Conservation (phyloP, 2,113 vertebrate genomes). For the Columbina picui region DNA sequence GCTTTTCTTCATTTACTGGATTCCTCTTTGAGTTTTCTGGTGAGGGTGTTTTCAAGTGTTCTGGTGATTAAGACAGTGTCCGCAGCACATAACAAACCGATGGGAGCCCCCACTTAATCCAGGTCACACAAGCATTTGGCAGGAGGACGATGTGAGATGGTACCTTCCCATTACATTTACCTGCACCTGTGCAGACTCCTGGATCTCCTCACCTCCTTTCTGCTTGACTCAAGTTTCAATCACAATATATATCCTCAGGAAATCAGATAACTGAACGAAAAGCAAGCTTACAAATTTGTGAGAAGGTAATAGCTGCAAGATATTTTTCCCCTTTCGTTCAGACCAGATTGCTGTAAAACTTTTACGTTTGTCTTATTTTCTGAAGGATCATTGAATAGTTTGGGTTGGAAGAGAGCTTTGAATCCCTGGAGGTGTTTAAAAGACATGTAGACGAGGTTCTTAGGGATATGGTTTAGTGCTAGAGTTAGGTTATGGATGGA, state of each 20-base stretch:
- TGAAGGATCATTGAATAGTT: background rate
- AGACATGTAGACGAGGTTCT: too few relatives aligned
- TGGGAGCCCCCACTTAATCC: background rate
- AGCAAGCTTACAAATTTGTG: background rate
- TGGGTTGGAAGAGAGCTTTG: too few relatives aligned
- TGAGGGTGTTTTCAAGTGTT: background rate
- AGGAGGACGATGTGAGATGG: background rate
- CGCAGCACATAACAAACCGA: too few relatives aligned
- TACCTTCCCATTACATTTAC: background rate
- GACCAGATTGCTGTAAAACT: background rate
- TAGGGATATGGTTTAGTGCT: too few relatives aligned
- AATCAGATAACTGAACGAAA: conserved; percentile 5
- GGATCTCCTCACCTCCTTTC: background rate
- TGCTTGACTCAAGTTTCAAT: background rate
- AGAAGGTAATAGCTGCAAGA: background rate
- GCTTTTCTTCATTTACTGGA: background rate
- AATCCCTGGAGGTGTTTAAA: too few relatives aligned
- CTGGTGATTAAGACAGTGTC: too few relatives aligned
- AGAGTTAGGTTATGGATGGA: too few relatives aligned
- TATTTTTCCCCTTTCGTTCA: background rate
- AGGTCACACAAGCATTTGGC: background rate
- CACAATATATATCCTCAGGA: background rate
- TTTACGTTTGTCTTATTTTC: background rate
- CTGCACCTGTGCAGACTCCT: background rate
- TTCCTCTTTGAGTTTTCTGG: background rate